Percentiles rank a stretch among this genome's conserved stretches.
These are phyloP conservation scores for Junonia oenone DNA, from an alignment of 2,888 invertebrate genomes.

Conservation along the genomic window DNA sequence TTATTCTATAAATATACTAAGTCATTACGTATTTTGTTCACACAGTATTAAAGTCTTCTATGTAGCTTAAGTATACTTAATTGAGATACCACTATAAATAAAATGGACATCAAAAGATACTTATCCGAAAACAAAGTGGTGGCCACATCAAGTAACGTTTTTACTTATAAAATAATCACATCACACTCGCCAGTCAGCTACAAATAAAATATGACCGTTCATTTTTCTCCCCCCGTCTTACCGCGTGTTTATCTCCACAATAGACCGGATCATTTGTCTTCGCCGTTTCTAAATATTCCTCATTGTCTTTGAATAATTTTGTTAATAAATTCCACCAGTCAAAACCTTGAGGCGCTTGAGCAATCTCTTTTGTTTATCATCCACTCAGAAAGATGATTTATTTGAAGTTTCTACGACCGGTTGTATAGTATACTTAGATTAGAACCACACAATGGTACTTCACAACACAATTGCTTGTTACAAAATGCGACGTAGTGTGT, in stretches of 20 bases:
- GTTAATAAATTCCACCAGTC: slow-evolving; percentile 69
- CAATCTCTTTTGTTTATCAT: slow-evolving; percentile 52
- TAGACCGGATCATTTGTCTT: slow-evolving; percentile 65
- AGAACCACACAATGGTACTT: slow-evolving; percentile 7
- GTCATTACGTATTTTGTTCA: too few relatives aligned
- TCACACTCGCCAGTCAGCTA: neutral
- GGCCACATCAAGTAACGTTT: neutral
- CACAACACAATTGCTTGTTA: slow-evolving; percentile 2
- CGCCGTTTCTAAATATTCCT: slow-evolving; percentile 64
- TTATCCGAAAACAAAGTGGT: neutral
- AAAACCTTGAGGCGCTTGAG: slow-evolving; percentile 52
- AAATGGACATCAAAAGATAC: neutral
- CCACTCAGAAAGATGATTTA: slow-evolving; percentile 52
- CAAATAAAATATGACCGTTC: slow-evolving; percentile 21
- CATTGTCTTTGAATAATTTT: slow-evolving; percentile 73
- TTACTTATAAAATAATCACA: slow-evolving; percentile 1
- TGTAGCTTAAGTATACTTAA: too few relatives aligned
- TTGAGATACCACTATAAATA: neutral
- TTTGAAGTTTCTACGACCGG: slow-evolving; percentile 35
- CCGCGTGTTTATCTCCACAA: slow-evolving; percentile 62
- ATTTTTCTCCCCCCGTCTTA: slow-evolving; percentile 49
- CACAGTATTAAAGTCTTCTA: too few relatives aligned
- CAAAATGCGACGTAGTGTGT: neutral
- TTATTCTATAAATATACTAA: too few relatives aligned
- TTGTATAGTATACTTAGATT: slow-evolving; percentile 17